Evolutionary conservation across 1,140 invertebrate species (phyloP).

Genomic region (Ptiloglossa arizonensis): DNA sequence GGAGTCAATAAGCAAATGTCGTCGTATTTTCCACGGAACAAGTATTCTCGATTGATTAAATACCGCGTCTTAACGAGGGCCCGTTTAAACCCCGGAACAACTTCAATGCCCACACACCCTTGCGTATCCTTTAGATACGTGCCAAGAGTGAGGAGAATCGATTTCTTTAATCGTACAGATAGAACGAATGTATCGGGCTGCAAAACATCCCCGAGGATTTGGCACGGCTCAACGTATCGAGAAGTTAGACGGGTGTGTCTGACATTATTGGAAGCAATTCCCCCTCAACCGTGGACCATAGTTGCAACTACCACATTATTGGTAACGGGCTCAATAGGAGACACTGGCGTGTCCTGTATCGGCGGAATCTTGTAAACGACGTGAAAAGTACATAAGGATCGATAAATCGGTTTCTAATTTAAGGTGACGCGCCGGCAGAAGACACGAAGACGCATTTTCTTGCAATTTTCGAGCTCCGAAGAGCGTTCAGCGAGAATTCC

Average conservation of each 20-base stretch:
- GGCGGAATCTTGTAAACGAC: slow-evolving; percentile 35
- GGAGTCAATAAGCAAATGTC: not conserved
- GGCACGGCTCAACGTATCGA: slow-evolving; percentile 55
- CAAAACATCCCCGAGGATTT: slow-evolving; percentile 56
- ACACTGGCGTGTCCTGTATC: slow-evolving; percentile 40
- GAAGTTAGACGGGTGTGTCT: slow-evolving; percentile 65
- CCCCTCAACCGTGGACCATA: slow-evolving; percentile 36
- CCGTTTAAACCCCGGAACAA: not conserved
- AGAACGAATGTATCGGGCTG: slow-evolving; percentile 59
- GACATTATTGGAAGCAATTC: slow-evolving; percentile 68
- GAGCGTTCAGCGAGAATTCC: not conserved
- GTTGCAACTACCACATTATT: slow-evolving; percentile 46
- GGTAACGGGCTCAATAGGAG: slow-evolving; percentile 36
- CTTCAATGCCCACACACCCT: slow-evolving; percentile 9
- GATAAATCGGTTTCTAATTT: slow-evolving; percentile 53
- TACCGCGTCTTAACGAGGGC: not conserved
- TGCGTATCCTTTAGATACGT: slow-evolving; percentile 31
- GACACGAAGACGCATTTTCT: not conserved
- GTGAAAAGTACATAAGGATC: slow-evolving; percentile 33
- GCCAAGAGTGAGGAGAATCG: slow-evolving; percentile 49
- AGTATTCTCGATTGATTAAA: slow-evolving; percentile 1
- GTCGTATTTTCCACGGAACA: not conserved
- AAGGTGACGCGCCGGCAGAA: not conserved
- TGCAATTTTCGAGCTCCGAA: not conserved
- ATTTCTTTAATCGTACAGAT: slow-evolving; percentile 63